Percentiles rank a stretch among this genome's conserved stretches.
phyloP scores from a whole-genome alignment of 2,797 vertebrate species.

The Eleutherodactylus coqui region DNA sequence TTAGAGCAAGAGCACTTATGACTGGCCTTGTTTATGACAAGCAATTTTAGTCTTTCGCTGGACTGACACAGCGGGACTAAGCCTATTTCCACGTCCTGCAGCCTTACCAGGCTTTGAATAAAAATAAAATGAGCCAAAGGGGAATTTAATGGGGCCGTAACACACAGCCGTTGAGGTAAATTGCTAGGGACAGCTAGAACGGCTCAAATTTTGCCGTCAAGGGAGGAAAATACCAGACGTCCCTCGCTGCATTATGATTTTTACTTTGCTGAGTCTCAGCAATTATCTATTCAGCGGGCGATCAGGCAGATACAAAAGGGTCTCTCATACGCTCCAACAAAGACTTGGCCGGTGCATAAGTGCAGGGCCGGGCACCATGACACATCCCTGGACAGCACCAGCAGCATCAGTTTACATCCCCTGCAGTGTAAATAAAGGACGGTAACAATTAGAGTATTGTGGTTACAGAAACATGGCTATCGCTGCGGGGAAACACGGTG shows the following conservation, averaged over 20 bases:
- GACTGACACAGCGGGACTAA: slow-evolving; percentile 16
- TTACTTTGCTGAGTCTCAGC: slow-evolving; percentile 68
- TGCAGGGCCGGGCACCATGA: slow-evolving; percentile 61
- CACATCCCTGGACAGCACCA: slow-evolving; percentile 64
- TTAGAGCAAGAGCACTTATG: not conserved
- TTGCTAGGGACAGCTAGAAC: slow-evolving; percentile 32
- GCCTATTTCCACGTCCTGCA: slow-evolving; percentile 35
- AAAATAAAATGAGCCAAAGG: slow-evolving; percentile 42
- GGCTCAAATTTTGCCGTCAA: slow-evolving; percentile 35
- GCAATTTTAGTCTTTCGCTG: slow-evolving; percentile 20
- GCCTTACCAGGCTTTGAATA: slow-evolving; percentile 35
- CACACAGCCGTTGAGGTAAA: slow-evolving; percentile 50
- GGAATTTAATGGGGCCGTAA: slow-evolving; percentile 24
- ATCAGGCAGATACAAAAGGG: slow-evolving; percentile 71
- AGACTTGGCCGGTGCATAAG: slow-evolving; percentile 66
- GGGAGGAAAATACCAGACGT: slow-evolving; percentile 56
- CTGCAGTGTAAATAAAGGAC: slow-evolving; percentile 67
- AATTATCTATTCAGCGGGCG: slow-evolving; percentile 69
- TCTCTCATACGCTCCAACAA: slow-evolving; percentile 68
- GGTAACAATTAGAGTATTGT: slow-evolving; percentile 68
- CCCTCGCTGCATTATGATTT: slow-evolving; percentile 63
- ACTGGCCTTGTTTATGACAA: slow-evolving; percentile 32
- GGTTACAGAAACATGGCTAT: slow-evolving; percentile 65
- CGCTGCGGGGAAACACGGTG: slow-evolving; percentile 64
- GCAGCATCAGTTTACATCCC: slow-evolving; percentile 70